Evolutionary conservation across 2,113 vertebrate genomes (phyloP).

Genomic region (Notarius quadriscutis): DNA sequence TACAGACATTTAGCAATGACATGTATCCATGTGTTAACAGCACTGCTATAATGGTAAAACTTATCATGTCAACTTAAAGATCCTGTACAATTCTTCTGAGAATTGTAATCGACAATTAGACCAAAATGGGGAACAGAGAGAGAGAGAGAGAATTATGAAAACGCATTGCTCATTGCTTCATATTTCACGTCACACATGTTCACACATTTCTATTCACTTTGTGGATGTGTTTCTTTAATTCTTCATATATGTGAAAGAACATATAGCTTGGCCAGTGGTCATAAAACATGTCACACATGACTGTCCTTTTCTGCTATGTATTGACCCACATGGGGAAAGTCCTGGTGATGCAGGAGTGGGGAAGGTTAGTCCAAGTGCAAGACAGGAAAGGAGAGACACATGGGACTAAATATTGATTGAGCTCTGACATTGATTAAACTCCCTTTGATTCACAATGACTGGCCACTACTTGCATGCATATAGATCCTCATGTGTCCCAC

Average conservation of each 20-base stretch:
- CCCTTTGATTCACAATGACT: constrained; percentile 72
- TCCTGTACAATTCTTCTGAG: neutral
- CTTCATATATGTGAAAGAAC: neutral
- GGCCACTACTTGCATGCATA: constrained; percentile 56
- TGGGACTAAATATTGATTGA: constrained; percentile 77
- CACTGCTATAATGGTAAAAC: neutral
- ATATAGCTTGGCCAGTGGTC: constrained; percentile 7
- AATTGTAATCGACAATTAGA: neutral
- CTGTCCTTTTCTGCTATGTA: constrained; percentile 43
- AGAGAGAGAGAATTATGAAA: neutral
- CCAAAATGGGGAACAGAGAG: neutral
- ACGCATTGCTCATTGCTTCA: neutral
- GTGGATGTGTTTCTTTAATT: constrained; percentile 11
- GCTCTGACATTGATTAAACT: constrained; percentile 78
- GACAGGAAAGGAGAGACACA: constrained; percentile 60
- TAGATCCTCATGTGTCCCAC: constrained; percentile 59
- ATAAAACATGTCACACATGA: constrained; percentile 11
- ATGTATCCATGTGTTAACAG: neutral
- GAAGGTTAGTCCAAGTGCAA: constrained; percentile 58
- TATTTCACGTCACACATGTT: neutral
- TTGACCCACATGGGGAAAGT: constrained; percentile 60
- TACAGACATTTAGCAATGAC: neutral
- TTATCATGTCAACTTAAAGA: neutral
- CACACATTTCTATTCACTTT: neutral
- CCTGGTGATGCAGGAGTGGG: constrained; percentile 58